phyloP scores from a whole-genome alignment of 2,888 invertebrate genomes.

The Chymomyza procnemis region DNA sequence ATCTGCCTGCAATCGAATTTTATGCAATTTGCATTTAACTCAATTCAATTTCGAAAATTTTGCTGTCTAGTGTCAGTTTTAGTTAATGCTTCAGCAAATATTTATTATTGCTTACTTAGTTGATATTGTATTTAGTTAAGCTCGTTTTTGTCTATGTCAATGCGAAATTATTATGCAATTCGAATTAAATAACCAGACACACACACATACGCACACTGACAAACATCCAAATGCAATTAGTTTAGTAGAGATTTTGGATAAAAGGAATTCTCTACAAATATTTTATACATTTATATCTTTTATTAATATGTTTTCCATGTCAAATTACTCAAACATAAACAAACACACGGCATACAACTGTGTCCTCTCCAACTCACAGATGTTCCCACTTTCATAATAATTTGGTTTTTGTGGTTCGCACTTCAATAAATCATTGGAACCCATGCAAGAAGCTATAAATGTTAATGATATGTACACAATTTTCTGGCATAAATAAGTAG shows the following conservation, averaged over 20 bases:
- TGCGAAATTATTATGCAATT: not conserved
- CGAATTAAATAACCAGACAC: not conserved
- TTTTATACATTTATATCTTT: not conserved
- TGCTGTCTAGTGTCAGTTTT: too few relatives aligned
- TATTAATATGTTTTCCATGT: constrained; percentile 2
- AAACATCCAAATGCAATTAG: constrained; percentile 5
- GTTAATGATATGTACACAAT: too few relatives aligned
- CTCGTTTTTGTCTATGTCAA: not conserved
- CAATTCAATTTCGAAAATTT: too few relatives aligned
- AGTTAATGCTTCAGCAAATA: not conserved
- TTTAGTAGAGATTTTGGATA: not conserved
- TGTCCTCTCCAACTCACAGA: too few relatives aligned
- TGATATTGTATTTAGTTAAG: not conserved
- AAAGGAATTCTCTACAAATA: not conserved
- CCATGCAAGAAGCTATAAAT: too few relatives aligned
- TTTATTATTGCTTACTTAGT: not conserved
- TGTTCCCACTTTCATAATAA: too few relatives aligned
- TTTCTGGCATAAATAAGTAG: too few relatives aligned
- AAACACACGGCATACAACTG: too few relatives aligned
- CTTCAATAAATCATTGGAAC: too few relatives aligned
- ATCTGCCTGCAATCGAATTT: too few relatives aligned
- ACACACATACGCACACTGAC: not conserved
- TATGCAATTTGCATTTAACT: not conserved
- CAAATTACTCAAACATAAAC: not conserved
- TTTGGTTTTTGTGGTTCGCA: too few relatives aligned